A percentile compares a stretch with the other conserved stretches of the same genome.
Conservation (phyloP, 2,797 vertebrate genomes). For the Spatula clypeata region DNA sequence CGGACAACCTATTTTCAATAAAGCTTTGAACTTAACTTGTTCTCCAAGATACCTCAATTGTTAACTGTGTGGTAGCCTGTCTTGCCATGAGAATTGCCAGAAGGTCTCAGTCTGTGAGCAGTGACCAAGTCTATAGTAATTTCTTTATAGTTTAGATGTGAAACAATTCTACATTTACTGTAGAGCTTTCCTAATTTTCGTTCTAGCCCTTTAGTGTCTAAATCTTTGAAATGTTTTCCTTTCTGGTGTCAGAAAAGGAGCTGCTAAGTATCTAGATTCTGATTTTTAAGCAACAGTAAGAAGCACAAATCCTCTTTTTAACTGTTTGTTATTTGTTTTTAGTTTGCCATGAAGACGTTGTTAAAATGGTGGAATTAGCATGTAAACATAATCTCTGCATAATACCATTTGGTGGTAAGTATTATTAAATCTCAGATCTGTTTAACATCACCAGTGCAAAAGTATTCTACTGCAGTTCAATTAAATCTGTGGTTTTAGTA, state of each 20-base stretch:
- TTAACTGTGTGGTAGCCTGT: neutral
- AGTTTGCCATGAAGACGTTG: conserved; percentile 96
- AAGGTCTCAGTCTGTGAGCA: neutral
- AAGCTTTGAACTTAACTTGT: neutral
- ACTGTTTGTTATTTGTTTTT: conserved; percentile 51
- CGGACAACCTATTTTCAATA: neutral
- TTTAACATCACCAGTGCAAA: neutral
- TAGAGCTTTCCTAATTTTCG: neutral
- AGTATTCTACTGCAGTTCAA: neutral
- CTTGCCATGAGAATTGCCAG: neutral
- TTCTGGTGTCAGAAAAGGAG: neutral
- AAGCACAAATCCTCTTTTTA: neutral
- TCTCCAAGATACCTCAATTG: neutral
- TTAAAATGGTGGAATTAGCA: conserved; percentile 95
- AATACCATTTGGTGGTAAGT: conserved; percentile 97
- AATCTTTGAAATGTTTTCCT: neutral
- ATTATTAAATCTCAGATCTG: neutral
- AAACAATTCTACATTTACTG: no score
- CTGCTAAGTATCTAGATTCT: neutral
- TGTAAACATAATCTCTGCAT: conserved; percentile 96
- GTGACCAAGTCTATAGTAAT: neutral
- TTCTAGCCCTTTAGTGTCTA: neutral
- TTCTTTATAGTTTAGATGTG: neutral
- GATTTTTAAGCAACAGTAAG: neutral
- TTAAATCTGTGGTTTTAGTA: neutral